Percentiles rank a stretch among this genome's conserved stretches.
These are phyloP conservation scores for Epicauta chinensis DNA, from an alignment of 1,140 invertebrate species.

Conservation along the genomic window DNA sequence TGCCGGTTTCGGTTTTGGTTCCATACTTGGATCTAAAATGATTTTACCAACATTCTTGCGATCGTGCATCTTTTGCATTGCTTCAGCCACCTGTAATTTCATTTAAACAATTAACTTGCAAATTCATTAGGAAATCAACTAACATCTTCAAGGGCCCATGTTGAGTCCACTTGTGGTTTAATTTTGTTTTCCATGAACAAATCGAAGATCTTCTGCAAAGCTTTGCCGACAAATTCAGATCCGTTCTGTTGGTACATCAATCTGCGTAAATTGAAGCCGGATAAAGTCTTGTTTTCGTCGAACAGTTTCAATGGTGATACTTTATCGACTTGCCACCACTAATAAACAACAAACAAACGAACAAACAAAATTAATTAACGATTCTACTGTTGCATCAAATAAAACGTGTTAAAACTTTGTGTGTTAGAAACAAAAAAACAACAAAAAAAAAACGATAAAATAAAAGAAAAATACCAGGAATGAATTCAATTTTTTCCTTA, in stretches of 20 bases:
- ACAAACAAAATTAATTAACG: constrained; percentile 2
- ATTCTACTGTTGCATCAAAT: background rate
- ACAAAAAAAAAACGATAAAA: too few relatives aligned
- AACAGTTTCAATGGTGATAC: constrained; percentile 80
- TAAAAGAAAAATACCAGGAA: too few relatives aligned
- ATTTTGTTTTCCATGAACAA: constrained; percentile 73
- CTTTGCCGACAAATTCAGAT: constrained; percentile 59
- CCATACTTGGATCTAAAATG: constrained; percentile 70
- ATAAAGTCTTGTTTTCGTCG: constrained; percentile 80
- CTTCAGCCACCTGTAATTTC: constrained; percentile 62
- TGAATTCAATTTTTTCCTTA: constrained; percentile 48
- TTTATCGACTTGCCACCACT: constrained; percentile 92
- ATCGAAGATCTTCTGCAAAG: constrained; percentile 65
- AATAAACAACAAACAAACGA: constrained; percentile 27
- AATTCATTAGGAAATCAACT: constrained; percentile 38
- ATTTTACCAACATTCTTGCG: constrained; percentile 87
- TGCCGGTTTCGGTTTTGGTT: constrained; percentile 69
- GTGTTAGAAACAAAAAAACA: too few relatives aligned
- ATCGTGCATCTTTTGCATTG: constrained; percentile 89
- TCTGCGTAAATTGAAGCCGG: constrained; percentile 78
- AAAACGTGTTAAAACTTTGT: too few relatives aligned
- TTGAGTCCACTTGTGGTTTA: constrained; percentile 76
- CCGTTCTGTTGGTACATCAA: constrained; percentile 75
- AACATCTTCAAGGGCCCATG: constrained; percentile 81
- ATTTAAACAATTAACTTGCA: background rate